Evolutionary conservation across 2,888 invertebrate genomes (phyloP).

Genomic region (Diploptera punctata): DNA sequence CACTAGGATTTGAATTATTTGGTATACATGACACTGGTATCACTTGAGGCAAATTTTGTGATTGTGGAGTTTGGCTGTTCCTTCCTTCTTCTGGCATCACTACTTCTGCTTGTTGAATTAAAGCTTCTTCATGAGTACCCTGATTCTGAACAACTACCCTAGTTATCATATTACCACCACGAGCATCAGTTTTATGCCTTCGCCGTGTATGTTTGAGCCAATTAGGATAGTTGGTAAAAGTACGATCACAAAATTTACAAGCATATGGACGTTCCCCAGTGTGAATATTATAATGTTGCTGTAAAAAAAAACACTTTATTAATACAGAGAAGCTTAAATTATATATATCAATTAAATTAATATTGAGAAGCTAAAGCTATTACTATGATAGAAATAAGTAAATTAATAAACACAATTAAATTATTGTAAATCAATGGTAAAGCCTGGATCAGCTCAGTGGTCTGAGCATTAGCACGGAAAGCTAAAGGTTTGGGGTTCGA

Average conservation of each 20-base stretch:
- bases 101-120: slow-evolving; percentile 4
- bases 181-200: slow-evolving; percentile 55
- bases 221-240: slow-evolving; percentile 64
- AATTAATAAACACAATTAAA: too few relatives aligned
- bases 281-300: slow-evolving; percentile 65
- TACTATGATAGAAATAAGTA: too few relatives aligned
- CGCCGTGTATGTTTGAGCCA: slow-evolving; percentile 65
- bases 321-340: too few relatives aligned
- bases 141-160: slow-evolving; percentile 5
- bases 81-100: slow-evolving; percentile 7
- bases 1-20: not conserved
- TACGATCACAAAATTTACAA: slow-evolving; percentile 62
- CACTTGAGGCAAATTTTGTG: not conserved
- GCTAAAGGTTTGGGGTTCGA: too few relatives aligned
- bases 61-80: not conserved
- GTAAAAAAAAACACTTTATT: too few relatives aligned
- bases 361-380: too few relatives aligned
- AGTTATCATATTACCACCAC: not conserved
- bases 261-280: slow-evolving; percentile 62
- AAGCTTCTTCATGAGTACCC: not conserved
- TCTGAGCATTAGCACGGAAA: too few relatives aligned
- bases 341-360: too few relatives aligned
- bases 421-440: too few relatives aligned
- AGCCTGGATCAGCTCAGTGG: too few relatives aligned
- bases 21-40: slow-evolving; percentile 15